phyloP scores from a whole-genome alignment of 2,888 invertebrate species.

The Melieria picta region DNA sequence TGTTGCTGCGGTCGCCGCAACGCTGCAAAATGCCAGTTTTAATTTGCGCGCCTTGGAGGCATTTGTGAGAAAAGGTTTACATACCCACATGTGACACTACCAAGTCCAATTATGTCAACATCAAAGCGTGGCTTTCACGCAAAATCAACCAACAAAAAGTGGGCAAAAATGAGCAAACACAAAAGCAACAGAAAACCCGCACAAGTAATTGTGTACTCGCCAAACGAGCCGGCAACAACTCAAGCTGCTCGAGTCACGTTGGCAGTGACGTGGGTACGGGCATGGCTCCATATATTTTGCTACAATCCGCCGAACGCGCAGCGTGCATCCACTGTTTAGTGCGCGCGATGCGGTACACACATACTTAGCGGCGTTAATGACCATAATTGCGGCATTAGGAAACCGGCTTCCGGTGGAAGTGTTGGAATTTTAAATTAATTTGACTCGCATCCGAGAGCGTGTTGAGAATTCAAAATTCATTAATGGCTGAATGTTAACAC shows the following conservation, averaged over 20 bases:
- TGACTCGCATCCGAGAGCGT: no score
- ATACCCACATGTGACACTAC: slow-evolving; percentile 21
- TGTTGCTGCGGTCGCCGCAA: no score
- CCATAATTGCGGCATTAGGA: slow-evolving; percentile 17
- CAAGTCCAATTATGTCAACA: slow-evolving; percentile 37
- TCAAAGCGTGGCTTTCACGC: slow-evolving; percentile 35
- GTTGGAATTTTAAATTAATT: no score
- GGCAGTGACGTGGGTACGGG: slow-evolving; percentile 9
- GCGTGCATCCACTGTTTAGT: slow-evolving; percentile 19
- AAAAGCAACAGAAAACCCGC: background rate
- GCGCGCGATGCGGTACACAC: background rate
- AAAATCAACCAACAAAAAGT: slow-evolving; percentile 13
- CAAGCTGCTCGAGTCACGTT: slow-evolving; percentile 2
- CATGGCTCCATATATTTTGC: background rate
- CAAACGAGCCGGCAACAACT: slow-evolving; percentile 21
- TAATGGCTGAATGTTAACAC: no score
- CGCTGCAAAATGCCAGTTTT: background rate
- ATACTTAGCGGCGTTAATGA: slow-evolving; percentile 25
- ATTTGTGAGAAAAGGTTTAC: slow-evolving; percentile 16
- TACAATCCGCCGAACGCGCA: background rate
- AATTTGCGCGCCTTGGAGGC: slow-evolving; percentile 14
- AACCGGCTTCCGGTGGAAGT: background rate
- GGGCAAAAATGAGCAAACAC: background rate
- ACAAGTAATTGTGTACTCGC: no score
- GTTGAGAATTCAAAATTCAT: no score